Percentiles rank a stretch among this genome's conserved stretches.
Conservation (phyloP, 2,797 vertebrate genomes). For the Spheniscus humboldti region DNA sequence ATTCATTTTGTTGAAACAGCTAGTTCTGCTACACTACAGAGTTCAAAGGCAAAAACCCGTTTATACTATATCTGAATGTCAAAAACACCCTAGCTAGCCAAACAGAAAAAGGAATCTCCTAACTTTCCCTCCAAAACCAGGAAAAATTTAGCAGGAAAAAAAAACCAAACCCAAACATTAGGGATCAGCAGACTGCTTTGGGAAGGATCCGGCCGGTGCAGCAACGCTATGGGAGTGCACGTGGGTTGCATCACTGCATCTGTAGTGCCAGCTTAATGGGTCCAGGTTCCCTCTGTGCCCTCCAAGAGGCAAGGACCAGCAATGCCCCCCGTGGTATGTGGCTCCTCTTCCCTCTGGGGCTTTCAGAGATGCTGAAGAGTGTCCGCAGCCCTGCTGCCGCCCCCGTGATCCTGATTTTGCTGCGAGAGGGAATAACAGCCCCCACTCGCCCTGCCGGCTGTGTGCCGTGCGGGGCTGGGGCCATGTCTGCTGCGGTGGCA, state of each 20-base stretch:
- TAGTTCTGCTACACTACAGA: not conserved
- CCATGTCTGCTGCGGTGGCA: accelerated
- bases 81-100: not conserved
- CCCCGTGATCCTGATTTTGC: not conserved
- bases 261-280: not conserved
- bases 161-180: not conserved
- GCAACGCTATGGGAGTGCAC: not conserved
- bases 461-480: accelerated
- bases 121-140: not conserved
- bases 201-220: not conserved
- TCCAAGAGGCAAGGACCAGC: not conserved
- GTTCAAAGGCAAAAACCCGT: not conserved
- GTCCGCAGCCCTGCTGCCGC: accelerated
- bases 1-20: not conserved
- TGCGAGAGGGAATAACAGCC: not conserved
- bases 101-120: not conserved
- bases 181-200: not conserved
- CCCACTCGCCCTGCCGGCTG: accelerated
- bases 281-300: not conserved
- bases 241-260: not conserved
- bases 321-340: accelerated
- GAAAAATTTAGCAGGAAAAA: not conserved
- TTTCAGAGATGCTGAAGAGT: not conserved
- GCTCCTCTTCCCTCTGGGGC: not conserved
- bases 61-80: not conserved